Conservation (phyloP, 2,797 vertebrate genomes). For the Peromyscus attwateri region DNA sequence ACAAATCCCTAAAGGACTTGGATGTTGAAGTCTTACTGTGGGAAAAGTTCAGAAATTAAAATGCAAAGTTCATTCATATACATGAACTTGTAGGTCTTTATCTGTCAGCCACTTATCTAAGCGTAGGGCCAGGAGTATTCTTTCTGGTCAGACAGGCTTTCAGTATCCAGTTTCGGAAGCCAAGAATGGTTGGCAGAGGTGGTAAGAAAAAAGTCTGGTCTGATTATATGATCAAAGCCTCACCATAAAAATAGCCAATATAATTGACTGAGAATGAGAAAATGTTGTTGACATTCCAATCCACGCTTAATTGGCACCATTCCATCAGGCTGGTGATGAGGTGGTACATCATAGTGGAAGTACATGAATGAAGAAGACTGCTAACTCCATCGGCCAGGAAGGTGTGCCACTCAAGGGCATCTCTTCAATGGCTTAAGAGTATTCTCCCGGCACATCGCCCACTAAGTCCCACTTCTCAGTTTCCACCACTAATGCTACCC, state of each 20-base stretch:
- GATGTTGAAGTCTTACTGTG: background rate
- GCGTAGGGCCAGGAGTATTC: background rate
- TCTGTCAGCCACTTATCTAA: background rate
- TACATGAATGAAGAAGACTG: background rate
- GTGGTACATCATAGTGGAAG: background rate
- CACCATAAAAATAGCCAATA: background rate
- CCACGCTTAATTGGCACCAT: background rate
- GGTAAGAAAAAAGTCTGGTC: background rate
- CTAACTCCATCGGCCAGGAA: background rate
- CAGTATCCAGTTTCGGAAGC: background rate
- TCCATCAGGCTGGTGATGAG: background rate
- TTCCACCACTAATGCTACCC: background rate
- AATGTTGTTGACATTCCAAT: background rate
- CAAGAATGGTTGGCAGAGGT: background rate
- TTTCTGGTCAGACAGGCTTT: background rate
- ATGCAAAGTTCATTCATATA: background rate
- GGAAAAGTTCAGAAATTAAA: slow-evolving; percentile 22
- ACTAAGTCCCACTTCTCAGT: background rate
- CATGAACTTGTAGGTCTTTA: background rate
- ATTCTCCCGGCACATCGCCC: background rate
- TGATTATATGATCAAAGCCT: background rate
- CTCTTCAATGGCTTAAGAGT: background rate
- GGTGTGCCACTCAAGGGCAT: background rate
- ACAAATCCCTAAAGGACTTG: background rate
- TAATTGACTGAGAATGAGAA: background rate